Conservation (phyloP, 1,140 invertebrate genomes). For the Drosophila dunni region DNA sequence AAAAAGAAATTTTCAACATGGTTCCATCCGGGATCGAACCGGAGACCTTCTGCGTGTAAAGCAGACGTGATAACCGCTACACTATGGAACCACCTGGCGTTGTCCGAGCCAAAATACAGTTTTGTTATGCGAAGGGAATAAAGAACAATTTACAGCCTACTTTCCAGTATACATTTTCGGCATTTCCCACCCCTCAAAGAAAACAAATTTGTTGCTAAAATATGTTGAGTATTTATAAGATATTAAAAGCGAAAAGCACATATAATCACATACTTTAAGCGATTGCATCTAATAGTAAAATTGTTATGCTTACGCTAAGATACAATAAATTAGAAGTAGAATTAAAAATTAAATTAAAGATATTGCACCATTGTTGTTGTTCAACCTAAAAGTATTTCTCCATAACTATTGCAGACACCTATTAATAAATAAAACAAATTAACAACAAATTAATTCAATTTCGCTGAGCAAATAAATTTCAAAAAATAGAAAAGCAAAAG, state of each 20-base stretch:
- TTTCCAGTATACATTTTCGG: slow-evolving; percentile 12
- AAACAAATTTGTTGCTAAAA: neutral
- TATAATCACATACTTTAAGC: slow-evolving; percentile 36
- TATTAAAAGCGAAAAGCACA: slow-evolving; percentile 71
- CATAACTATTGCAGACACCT: slow-evolving; percentile 47
- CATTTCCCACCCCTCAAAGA: neutral
- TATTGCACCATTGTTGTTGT: slow-evolving; percentile 72
- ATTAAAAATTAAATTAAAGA: slow-evolving; percentile 53
- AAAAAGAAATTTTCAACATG: slow-evolving; percentile 59
- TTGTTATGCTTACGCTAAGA: slow-evolving; percentile 49
- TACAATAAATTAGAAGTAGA: slow-evolving; percentile 55
- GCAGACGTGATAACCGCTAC: slow-evolving; percentile 89
- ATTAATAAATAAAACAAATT: slow-evolving; percentile 54
- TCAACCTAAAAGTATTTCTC: slow-evolving; percentile 61
- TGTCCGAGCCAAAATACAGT: slow-evolving; percentile 40
- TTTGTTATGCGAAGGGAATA: slow-evolving; percentile 26
- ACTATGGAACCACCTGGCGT: slow-evolving; percentile 70
- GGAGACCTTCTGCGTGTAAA: slow-evolving; percentile 89
- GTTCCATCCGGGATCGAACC: slow-evolving; percentile 88
- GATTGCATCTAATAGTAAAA: slow-evolving; percentile 57
- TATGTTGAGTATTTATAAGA: slow-evolving; percentile 58
- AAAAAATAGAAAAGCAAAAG: slow-evolving; percentile 57
- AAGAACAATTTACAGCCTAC: slow-evolving; percentile 11
- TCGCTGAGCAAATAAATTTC: slow-evolving; percentile 62
- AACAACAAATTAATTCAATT: slow-evolving; percentile 59